Evolutionary conservation across 2,113 vertebrate species (phyloP).

Genomic region (Solea solea): DNA sequence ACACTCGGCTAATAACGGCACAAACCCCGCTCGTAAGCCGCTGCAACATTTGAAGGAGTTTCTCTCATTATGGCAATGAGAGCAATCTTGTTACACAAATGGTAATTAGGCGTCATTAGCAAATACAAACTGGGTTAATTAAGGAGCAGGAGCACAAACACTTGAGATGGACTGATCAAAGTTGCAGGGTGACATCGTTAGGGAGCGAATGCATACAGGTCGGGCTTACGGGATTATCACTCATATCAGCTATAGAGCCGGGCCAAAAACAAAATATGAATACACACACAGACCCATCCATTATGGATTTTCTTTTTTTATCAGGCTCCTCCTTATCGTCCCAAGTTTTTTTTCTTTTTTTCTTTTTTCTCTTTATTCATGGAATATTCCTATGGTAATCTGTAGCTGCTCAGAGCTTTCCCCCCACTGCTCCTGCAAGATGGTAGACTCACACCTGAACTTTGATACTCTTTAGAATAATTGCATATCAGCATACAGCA

Average conservation of each 20-base stretch:
- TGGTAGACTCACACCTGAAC: constrained; percentile 77
- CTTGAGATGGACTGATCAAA: constrained; percentile 78
- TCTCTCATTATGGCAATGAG: constrained; percentile 80
- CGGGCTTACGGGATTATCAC: constrained; percentile 53
- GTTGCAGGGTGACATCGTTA: constrained; percentile 62
- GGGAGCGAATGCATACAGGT: constrained; percentile 50
- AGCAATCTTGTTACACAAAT: constrained; percentile 83
- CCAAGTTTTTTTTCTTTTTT: constrained; percentile 71
- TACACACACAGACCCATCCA: constrained; percentile 74
- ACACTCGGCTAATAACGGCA: constrained; percentile 79
- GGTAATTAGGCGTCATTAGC: constrained; percentile 84
- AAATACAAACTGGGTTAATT: constrained; percentile 82
- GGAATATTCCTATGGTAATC: constrained; percentile 78
- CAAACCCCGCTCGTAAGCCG: constrained; percentile 68
- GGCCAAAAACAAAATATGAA: constrained; percentile 75
- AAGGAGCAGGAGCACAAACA: constrained; percentile 72
- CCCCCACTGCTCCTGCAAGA: constrained; percentile 61
- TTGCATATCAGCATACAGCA: constrained; percentile 86
- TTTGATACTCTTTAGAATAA: constrained; percentile 88
- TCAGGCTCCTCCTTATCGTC: constrained; percentile 73
- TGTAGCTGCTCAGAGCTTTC: constrained; percentile 66
- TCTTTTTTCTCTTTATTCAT: constrained; percentile 76
- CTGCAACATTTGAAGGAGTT: constrained; percentile 79
- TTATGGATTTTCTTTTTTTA: constrained; percentile 69
- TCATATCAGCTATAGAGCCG: constrained; percentile 51